phyloP scores from a whole-genome alignment of 2,113 vertebrate genomes.

The Atrichornis clamosus region DNA sequence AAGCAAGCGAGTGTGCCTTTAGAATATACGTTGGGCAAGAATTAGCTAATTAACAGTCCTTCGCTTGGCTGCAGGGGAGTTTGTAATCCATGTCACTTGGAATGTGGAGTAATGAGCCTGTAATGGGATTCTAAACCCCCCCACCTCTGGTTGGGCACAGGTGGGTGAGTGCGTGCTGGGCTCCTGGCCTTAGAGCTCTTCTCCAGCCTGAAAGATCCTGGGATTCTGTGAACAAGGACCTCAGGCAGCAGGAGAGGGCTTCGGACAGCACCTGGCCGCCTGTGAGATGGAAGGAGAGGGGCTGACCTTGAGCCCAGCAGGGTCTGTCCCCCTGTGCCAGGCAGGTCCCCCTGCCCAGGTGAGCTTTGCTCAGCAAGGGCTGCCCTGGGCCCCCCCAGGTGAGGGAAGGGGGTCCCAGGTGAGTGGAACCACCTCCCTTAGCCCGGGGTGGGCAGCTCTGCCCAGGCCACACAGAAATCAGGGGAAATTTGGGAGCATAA shows the following conservation, averaged over 20 bases:
- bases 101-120: background rate
- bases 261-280: background rate
- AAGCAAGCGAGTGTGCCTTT: background rate
- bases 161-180: background rate
- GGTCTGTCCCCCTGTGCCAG: no score
- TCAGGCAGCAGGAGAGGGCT: background rate
- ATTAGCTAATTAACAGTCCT: constrained; percentile 61
- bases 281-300: background rate
- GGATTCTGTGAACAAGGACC: background rate
- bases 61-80: constrained; percentile 12
- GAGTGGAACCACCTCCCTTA: background rate
- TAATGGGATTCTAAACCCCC: background rate
- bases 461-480: no score
- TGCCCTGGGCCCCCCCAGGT: background rate
- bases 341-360: background rate
- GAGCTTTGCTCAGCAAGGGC: background rate
- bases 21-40: constrained; percentile 3
- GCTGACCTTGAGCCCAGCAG: background rate
- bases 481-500: no score
- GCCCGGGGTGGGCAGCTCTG: background rate
- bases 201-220: background rate
- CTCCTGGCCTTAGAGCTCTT: no score
- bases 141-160: background rate
- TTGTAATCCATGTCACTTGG: background rate
- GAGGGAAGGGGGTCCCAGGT: background rate